Conservation (phyloP, 2,888 invertebrate species). For the Drosophila maculinotata region DNA sequence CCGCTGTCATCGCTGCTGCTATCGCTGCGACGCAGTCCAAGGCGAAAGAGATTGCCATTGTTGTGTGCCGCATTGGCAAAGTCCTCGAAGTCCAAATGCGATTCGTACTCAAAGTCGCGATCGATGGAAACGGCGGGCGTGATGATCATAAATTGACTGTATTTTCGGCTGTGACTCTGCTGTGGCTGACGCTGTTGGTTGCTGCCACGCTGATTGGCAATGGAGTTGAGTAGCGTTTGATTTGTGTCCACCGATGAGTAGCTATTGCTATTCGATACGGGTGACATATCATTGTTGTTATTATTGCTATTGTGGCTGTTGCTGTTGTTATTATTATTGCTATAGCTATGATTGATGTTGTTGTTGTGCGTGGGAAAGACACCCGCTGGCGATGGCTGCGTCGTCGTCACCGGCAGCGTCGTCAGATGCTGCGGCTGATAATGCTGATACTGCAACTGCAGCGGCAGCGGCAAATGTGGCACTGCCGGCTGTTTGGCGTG, state of each 20-base stretch:
- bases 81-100: conserved; percentile 71
- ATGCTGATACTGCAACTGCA: conserved; percentile 72
- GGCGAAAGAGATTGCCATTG: conserved; percentile 82
- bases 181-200: conserved; percentile 48
- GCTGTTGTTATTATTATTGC: conserved; percentile 69
- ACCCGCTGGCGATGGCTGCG: conserved; percentile 81
- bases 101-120: conserved; percentile 82
- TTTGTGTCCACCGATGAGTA: conserved; percentile 84
- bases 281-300: conserved; percentile 74
- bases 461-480: conserved; percentile 72
- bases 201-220: conserved; percentile 65
- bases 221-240: conserved; percentile 82
- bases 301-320: conserved; percentile 63
- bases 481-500: conserved; percentile 56
- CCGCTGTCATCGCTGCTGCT: conserved; percentile 77
- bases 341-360: conserved; percentile 49
- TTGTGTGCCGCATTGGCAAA: conserved; percentile 76
- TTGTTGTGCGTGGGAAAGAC: conserved; percentile 71
- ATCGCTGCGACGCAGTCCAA: conserved; percentile 76
- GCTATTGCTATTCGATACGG: conserved; percentile 81
- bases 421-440: conserved; percentile 53
- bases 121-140: conserved; percentile 85
- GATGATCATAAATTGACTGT: conserved; percentile 85
- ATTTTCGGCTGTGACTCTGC: conserved; percentile 76
- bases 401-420: conserved; percentile 70